Base-by-base conservation (phyloP, 2,888 invertebrate species). In the Xanthorhoe designata region DNA sequence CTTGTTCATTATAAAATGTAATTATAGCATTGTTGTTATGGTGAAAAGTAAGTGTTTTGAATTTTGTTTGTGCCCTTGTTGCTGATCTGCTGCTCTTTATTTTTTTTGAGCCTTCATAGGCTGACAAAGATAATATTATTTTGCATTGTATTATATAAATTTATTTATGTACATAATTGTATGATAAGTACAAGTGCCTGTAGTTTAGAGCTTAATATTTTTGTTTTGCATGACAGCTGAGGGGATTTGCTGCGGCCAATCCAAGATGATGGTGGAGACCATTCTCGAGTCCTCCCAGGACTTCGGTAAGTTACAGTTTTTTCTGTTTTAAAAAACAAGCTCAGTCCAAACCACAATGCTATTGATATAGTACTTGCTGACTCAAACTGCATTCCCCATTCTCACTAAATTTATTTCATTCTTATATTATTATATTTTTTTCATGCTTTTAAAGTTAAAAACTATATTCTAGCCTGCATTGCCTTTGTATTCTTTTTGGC, bases 221-320 rank as follows among this genome's bases (percentile, higher is more conserved):
- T 85, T 82, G 73, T 67, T 84, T 83, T 78, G 70, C 65, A 75
- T 74, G 61, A 73, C 83, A 89, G 89, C 82, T 79, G 81, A 77
- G 81, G 82, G 79, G 74, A 74, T 66, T 74, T 74, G 82, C 76
- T 75, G 82, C 80, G 60, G 81, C 83, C 78, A 59, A 70, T 75
- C 64, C 88, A 90, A 84, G 84, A 93, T 93, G 92, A 92, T 93
- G 92, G 92, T 93, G 84, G 92, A 93, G 78, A 92, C 91, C 75
- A 85, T 91, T 76, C 85, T 92, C 66, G 92, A 93, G 88, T 90
- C 87, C 88, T 87, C 92, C 45, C 91, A 90, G 88, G 92, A 93
- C 88, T 91, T 91, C 75, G 90, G 92, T 93, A 70, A 92, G 92
- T 87, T 0, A 17, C 19, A 35, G n/a, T 8, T n/a, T 17, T 18